Evolutionary conservation across 1,140 invertebrate genomes (phyloP), one percentile per base, ranked within the genome.

Genomic region (Drosophila ficusphila): DNA sequence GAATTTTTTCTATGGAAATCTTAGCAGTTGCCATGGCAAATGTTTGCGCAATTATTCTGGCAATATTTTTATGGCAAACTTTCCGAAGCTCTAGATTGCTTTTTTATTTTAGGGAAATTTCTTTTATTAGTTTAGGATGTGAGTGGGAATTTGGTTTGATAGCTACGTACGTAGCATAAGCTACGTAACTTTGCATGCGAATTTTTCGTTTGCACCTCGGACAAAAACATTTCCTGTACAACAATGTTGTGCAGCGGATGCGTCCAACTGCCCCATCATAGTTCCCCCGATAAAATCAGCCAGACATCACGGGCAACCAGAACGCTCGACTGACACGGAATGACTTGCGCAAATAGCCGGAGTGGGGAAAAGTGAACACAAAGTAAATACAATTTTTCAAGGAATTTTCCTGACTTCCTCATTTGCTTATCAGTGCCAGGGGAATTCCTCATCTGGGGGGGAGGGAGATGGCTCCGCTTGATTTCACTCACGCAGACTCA

Each of bases 401-500:
- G 67, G 81, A 88, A 86, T 62, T 69, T 70, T 57, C 34, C 46
- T 34, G 33, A 88, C 83, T 81, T 88, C 77, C 77, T 88, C 77
- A 88, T 88, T 86, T 77, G 64, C 73, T 81, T 86, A 86, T 86
- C 81, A 73, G 39, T 1, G 27, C 29, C 23, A 42, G 27, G 49
- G 48, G 52, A 67, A 67, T 51, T 64, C 12, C 12, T 27, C 42
- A 33, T 51, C 42, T n/a, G 39, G 19, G 1, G 0, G 19, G 21
- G 4, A 11, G 18, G 7, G 7, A 51, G 64, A 52, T 33, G 39
- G 38, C 75, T 76, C 69, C 74, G 83, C 82, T 65, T 86, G 82
- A 86, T 86, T 86, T 86, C 82, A 77, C 82, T 88, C 77, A 88
- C 82, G 82, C 82, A 82, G 74, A 79, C 77, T 82, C 82, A 88